phyloP scores from a whole-genome alignment of 2,113 vertebrate genomes.

The Origma solitaria region DNA sequence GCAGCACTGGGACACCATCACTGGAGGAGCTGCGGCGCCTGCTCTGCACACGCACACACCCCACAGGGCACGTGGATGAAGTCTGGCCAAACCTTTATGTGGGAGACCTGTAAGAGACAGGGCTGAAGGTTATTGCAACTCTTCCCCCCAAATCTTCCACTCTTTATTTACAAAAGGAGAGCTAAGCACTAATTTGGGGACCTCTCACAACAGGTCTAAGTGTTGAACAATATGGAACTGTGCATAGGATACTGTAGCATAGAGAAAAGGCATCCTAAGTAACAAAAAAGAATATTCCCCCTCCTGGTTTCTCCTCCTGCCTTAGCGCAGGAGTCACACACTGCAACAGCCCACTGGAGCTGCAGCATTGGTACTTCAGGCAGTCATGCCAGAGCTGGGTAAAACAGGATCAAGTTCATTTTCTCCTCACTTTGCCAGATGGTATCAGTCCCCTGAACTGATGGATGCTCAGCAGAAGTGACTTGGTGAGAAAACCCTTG shows the following conservation, averaged over 20 bases:
- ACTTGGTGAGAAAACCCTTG: not conserved
- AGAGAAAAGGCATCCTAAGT: not conserved
- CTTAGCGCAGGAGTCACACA: not conserved
- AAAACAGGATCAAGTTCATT: not conserved
- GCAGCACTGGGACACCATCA: constrained; percentile 72
- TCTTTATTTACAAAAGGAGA: not conserved
- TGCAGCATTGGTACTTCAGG: not conserved
- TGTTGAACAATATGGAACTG: not conserved
- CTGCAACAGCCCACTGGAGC: not conserved
- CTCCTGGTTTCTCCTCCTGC: not conserved
- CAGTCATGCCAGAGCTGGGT: not conserved
- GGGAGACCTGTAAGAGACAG: constrained; percentile 88
- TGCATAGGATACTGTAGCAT: not conserved
- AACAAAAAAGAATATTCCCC: not conserved
- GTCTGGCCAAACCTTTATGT: constrained; percentile 90
- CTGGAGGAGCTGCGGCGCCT: constrained; percentile 81
- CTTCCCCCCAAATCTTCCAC: not conserved
- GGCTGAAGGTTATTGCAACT: not conserved
- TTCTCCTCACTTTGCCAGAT: not conserved
- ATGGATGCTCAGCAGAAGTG: not conserved
- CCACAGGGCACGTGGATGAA: constrained; percentile 79
- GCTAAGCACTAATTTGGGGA: not conserved
- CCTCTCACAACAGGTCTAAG: not conserved
- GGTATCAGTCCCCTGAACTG: not conserved
- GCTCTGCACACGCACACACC: constrained; percentile 72